Evolutionary conservation across 2,113 vertebrate species (phyloP).

Genomic region (Ptyas mucosa): DNA sequence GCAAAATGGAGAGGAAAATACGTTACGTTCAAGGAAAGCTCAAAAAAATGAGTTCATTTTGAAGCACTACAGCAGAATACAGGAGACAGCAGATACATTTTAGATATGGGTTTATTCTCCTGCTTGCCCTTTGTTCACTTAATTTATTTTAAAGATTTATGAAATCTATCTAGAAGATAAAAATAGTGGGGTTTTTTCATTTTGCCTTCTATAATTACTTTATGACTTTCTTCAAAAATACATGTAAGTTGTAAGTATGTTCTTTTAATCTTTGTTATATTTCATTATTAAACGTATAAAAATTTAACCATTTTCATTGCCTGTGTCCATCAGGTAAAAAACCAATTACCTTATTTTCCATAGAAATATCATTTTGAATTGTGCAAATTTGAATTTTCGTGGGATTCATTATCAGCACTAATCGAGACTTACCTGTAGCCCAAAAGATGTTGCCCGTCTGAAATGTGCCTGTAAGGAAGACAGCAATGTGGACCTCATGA

Average conservation of each 20-base stretch:
- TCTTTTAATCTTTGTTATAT: not conserved
- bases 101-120: not conserved
- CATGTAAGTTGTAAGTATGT: not conserved
- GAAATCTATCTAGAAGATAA: not conserved
- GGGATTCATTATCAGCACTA: not conserved
- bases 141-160: not conserved
- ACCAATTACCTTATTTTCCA: not conserved
- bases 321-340: not conserved
- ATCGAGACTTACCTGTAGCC: not conserved
- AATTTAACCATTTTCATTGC: not conserved
- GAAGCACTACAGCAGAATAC: not conserved
- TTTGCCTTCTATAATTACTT: not conserved
- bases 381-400: not conserved
- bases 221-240: not conserved
- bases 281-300: not conserved
- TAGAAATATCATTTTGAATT: not conserved
- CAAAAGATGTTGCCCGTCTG: accelerated
- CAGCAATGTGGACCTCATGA: not conserved
- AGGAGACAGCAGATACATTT: not conserved
- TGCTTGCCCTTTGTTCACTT: not conserved
- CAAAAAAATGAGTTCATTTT: not conserved
- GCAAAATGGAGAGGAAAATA: not conserved
- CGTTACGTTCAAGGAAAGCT: not conserved
- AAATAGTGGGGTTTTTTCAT: not conserved
- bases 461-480: accelerated